These are phyloP conservation scores for Microdon myrmicae DNA, from an alignment of 2,888 invertebrate species.

Conservation along the genomic window DNA sequence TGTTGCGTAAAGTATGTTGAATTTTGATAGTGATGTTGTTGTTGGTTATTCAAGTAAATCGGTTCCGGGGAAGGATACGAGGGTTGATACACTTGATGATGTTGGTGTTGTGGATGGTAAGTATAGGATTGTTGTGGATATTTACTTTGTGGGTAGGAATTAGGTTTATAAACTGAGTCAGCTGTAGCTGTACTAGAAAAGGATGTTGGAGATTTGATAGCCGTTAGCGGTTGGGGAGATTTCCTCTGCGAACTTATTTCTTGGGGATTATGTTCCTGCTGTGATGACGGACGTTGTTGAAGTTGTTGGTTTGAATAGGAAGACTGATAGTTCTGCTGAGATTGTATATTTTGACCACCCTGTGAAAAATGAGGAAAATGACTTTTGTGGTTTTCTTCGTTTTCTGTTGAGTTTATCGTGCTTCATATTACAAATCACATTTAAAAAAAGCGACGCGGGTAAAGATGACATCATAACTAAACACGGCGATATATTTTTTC, in stretches of 20 bases:
- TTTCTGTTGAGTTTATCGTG: conserved; percentile 10
- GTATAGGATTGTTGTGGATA: conserved; percentile 42
- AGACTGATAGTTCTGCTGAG: conserved; percentile 42
- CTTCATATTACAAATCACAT: no score
- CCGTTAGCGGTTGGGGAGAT: conserved; percentile 29
- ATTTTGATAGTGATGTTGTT: conserved; percentile 40
- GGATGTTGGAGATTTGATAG: conserved; percentile 50
- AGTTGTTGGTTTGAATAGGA: conserved; percentile 48
- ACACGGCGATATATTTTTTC: background rate
- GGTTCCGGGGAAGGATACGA: conserved; percentile 45
- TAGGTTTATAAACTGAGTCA: conserved; percentile 31
- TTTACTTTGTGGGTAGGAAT: conserved; percentile 42
- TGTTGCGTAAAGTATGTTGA: conserved; percentile 12
- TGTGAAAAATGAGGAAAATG: conserved; percentile 51
- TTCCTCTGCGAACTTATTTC: conserved; percentile 35
- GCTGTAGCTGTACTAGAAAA: conserved; percentile 38
- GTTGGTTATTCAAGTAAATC: conserved; percentile 53
- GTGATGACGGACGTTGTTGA: conserved; percentile 30
- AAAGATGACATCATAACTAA: conserved; percentile 25
- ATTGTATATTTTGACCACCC: conserved; percentile 43
- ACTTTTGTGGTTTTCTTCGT: conserved; percentile 22
- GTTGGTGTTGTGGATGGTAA: conserved; percentile 42
- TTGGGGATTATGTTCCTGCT: conserved; percentile 34
- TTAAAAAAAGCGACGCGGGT: conserved; percentile 24
- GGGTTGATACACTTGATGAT: conserved; percentile 51